Base-by-base conservation (phyloP, 2,888 invertebrate genomes). In the Iphiclides podalirius region DNA sequence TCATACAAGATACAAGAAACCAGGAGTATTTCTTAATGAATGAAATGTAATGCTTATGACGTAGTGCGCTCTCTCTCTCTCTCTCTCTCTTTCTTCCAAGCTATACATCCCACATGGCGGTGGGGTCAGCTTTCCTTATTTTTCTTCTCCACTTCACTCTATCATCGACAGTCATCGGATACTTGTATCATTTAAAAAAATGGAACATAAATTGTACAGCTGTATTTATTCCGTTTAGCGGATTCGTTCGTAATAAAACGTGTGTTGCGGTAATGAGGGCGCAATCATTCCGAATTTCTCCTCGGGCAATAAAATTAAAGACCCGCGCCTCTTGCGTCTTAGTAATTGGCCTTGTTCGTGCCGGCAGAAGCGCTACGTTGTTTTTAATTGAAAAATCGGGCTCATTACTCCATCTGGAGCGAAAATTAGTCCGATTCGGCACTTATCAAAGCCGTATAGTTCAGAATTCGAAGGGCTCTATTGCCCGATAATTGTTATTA, bases 261-360 rank as follows among this genome's bases (percentile, higher is more conserved):
- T 52, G 47, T 55, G 52, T 55, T 57, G 57, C 60, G 20, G 59
- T 67, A 76, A 74, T 71, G 65, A 72, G 70, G 57, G 64, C 63
- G 71, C 75, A 79, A 82, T 80, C 79, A 80, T 78, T 73, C 71
- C 57, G 56, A 72, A 76, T 79, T 82, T 79, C 79, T 72, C 74
- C 62, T 56, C 59, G 66, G 62, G 66, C 72, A 62, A 77, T 78
- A 74, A 78, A 79, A 79, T 77, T 77, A 75, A 82, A 80, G 48
- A 49, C 63, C 63, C 74, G 66, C 78, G 78, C 49, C 57, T 58
- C 51, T 57, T 57, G 45, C 47, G 52, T 55, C 55, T 54, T 54
- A 52, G 70, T 78, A 82, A 84, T 84, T 83, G 75, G 66, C 72
- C 72, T 73, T 71, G 80, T 79, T 79, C 74, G 67, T 71, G 54